Base-by-base conservation (phyloP, 2,113 vertebrate species). In the Cyprinodon tularosa region DNA sequence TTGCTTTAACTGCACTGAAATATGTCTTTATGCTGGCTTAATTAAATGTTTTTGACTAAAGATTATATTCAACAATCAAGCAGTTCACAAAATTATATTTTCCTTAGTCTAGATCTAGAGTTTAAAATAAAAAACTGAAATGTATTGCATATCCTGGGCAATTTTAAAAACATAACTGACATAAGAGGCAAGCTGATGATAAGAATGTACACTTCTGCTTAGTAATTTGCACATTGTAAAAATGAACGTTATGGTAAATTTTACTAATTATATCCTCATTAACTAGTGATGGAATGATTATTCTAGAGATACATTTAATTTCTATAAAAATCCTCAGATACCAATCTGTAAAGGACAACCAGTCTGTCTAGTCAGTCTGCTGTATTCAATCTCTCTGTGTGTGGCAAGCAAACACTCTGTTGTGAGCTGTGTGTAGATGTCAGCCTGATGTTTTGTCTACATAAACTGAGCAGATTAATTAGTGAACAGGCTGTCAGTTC, bases 1-100 rank as follows among this genome's bases (percentile, higher is more conserved):
- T 78, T 76, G 70, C 45, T 61, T 67, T 84, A 70, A 84, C 60
- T 86, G 69, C 44, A 63, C 66, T 47, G 53, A 15, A 62, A 48
- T 53, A 20, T 12, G 48, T 42, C 38, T 63, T 50, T 66, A 75
- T 42, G 37, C 12, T 68, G 69, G 17, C 60, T 62, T 45, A 40
- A 59, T 59, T 73, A 22, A 69, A 40, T 29, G 57, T 38, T 42
- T 82, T 82, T 81, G 40, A 76, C 80, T 72, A 71, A 66, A 36
- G 62, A 39, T 83, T 62, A 39, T 74, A 48, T 76, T 66, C 36
- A 78, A 14, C 47, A 53, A 82, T 84, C 37, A 77, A 78, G 47
- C 45, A 11, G 73, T 10, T 65, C 29, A 38, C 66, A 50, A 38
- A 14, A 39, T 15, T 0, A 15, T 7, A 8, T 17, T 67, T 80